These are phyloP conservation scores for Sinonovacula constricta DNA, from an alignment of 1,140 invertebrate species.

Conservation along the genomic window DNA sequence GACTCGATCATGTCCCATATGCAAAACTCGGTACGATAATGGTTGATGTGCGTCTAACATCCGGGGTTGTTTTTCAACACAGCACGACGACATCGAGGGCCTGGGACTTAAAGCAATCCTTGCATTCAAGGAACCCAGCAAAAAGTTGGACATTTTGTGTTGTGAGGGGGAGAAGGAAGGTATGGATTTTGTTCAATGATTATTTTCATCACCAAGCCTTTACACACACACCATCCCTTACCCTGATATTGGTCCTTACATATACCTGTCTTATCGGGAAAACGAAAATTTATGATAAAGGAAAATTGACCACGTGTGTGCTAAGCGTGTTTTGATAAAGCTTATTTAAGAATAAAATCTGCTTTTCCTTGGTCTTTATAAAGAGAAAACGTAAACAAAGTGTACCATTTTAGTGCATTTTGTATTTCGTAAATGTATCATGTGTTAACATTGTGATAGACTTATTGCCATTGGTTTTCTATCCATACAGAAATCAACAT, in stretches of 20 bases:
- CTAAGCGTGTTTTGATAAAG: neutral
- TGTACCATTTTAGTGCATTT: no score
- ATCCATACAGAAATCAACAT: constrained; percentile 33
- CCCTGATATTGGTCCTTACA: neutral
- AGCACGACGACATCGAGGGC: constrained; percentile 42
- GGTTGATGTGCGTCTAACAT: no score
- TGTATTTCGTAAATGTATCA: no score
- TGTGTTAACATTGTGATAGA: no score
- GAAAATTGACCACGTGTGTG: neutral
- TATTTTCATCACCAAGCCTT: neutral
- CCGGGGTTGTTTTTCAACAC: no score
- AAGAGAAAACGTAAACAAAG: no score
- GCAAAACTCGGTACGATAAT: no score
- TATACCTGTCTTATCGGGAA: neutral
- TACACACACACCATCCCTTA: neutral
- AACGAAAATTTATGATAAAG: neutral
- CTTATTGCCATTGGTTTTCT: no score
- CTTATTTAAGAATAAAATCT: neutral
- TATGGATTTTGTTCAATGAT: neutral
- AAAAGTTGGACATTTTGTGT: neutral
- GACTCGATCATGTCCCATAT: no score
- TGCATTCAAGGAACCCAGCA: neutral
- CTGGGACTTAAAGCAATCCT: constrained; percentile 24
- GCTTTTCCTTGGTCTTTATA: neutral
- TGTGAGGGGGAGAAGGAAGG: constrained; percentile 39